Evolutionary conservation across 1,140 invertebrate genomes (phyloP), one percentile per base, ranked within the genome.

Genomic region (Platorchestia sp.): DNA sequence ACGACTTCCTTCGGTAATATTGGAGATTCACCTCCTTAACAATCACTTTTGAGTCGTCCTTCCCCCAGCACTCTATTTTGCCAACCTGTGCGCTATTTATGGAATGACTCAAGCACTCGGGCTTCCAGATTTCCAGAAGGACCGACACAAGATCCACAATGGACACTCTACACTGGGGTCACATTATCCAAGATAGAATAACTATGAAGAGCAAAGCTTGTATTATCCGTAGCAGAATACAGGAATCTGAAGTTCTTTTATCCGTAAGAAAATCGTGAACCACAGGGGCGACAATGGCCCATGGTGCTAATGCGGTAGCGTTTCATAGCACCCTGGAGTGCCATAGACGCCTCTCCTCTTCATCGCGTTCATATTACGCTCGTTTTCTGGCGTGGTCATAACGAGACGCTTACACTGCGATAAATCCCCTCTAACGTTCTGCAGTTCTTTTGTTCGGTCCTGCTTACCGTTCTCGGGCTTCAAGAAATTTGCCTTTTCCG

Each of bases 391-490:
- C 43, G 44, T 19, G 91, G 41, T 44, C 45, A 93, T 93, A 93
- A 93, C 91, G 91, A 93, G 91, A 45, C 45, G 91, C 91, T 93
- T 93, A 93, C 91, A n/a, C 91, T n/a, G 91, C 45, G 45, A 93
- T 93, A 93, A 93, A 93, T 93, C 45, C 43, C 3, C 19, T 36
- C 43, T 93, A 93, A 93, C 44, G 91, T 47, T 45, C 91, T 45
- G 41, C 43, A 45, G 91, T 93, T 40, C 45, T 44, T 93, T 93
- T 93, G 91, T 93, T 93, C 43, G 91, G 19, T 42, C 91, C 45
- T 45, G 91, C 91, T 93, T 40, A 47, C 43, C 43, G 43, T 16
- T 44, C 91, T 40, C 45, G 43, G 41, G 91, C 43, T 47, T 45
- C 43, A 93, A 93, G 45, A 93, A 93, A 45, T 93, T 93, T 47